Conservation (phyloP, 2,888 invertebrate genomes). For the Helleia helle region DNA sequence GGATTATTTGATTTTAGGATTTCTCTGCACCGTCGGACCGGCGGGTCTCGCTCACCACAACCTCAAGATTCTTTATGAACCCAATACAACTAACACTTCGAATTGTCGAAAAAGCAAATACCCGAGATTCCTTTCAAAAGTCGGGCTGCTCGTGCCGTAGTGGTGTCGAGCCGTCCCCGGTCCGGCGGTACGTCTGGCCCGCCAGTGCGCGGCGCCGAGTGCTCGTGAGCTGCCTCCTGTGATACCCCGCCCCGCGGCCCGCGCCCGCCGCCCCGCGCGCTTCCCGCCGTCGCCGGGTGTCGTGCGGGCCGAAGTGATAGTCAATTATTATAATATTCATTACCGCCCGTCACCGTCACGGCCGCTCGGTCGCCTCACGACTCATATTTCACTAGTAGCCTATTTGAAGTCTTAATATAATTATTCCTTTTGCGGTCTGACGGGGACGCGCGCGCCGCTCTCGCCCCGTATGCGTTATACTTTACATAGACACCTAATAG, state of each 20-base stretch:
- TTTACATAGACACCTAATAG: slow-evolving; percentile 46
- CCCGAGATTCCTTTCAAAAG: too few relatives aligned
- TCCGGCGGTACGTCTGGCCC: slow-evolving; percentile 18
- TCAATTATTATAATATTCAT: slow-evolving; percentile 60
- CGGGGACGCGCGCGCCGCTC: slow-evolving; percentile 35
- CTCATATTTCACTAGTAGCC: not conserved
- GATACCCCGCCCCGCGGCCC: slow-evolving; percentile 34
- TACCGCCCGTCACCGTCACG: slow-evolving; percentile 32
- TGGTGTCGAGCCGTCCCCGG: slow-evolving; percentile 7
- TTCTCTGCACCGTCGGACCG: slow-evolving; percentile 28
- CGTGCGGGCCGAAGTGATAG: slow-evolving; percentile 39
- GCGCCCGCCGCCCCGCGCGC: slow-evolving; percentile 12
- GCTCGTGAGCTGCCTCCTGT: slow-evolving; percentile 44
- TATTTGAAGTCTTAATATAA: not conserved
- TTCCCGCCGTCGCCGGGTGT: slow-evolving; percentile 6
- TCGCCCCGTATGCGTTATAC: slow-evolving; percentile 40
- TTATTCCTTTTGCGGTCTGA: slow-evolving; percentile 11
- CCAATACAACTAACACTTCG: too few relatives aligned
- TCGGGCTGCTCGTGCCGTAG: too few relatives aligned
- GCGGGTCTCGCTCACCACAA: slow-evolving; percentile 18
- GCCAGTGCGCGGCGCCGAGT: too few relatives aligned
- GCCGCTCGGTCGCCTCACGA: not conserved
- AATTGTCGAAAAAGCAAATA: too few relatives aligned
- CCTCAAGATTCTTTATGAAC: too few relatives aligned
- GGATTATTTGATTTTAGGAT: slow-evolving; percentile 26